Evolutionary conservation across 2,113 vertebrate species (phyloP), one percentile per base, ranked within the genome.

Genomic region (Cryptoleucopteryx plumbea): DNA sequence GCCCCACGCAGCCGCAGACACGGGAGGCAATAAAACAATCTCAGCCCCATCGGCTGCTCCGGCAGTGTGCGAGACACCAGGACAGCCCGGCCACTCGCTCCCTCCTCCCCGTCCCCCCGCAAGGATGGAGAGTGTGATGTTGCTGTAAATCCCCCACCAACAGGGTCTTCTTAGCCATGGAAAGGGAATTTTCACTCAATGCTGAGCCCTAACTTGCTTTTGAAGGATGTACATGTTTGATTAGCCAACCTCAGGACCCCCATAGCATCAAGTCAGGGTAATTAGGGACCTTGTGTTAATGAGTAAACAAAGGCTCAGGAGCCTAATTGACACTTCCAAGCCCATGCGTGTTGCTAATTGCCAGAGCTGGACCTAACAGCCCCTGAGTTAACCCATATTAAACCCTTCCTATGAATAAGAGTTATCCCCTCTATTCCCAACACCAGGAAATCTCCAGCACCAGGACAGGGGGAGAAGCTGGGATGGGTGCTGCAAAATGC

Each of bases 271-370:
- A 78, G 70, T 70, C 86, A 88, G 74, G 55, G 81, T 84, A 85
- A 93, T 95, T 91, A 95, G 78, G 80, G 81, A 93, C 62, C 78
- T 77, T 17, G 71, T 62, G 42, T 82, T 96, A 95, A 95, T 3
- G 22, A 84, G 43, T 16, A 68, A 77, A 74, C 73, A 70, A 58
- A 15, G 27, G n/a, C 75, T 88, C 65, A 19, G 74, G 86, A 70
- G 85, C 53, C 86, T 96, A 80, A 92, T 43, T 86, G 93, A 92
- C 73, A 40, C n/a, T 84, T 90, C 52, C 65, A 72, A 93, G 68
- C 40, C 75, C 48, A 1, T 4, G 48, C 31, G 0, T 0, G 48
- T 61, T 13, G 71, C 66, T 94, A 71, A 73, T 82, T 77, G 58
- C n/a, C 53, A 29, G 42, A 93, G 92, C 61, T 74, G 83, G 67